Base-by-base conservation (phyloP, 1,140 invertebrate genomes). In the Solen grandis region DNA sequence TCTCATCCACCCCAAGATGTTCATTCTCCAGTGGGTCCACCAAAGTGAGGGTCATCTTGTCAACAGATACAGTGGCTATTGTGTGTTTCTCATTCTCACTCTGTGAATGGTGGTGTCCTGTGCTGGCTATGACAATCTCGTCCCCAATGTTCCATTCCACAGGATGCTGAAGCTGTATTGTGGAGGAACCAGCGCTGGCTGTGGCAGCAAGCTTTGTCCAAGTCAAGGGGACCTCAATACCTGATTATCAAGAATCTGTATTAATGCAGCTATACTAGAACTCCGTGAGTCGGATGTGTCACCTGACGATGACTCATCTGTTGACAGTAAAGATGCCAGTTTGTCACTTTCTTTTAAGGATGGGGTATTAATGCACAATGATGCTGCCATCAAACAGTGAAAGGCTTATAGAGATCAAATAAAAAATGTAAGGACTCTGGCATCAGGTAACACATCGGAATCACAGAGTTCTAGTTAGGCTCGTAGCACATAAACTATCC, bases 41-140 rank as follows among this genome's bases (percentile, higher is more conserved):
- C 0, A 91, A 57, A 14, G 87, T 90, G 27, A 92, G 63, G 10
- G 86, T 88, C 29, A 46, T 60, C 2, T 78, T 78, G 59, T 90
- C 84, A 33, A n/a, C 22, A 10, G 87, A 88, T 19, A 91, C 79
- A 5, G 78, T 59, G 8, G 75, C 50, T 38, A 92, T 90, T 14
- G 54, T 75, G 54, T 83, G 59, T 73, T 79, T 70, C 81, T 92
- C 91, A 62, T 78, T 90, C 65, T 92, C 88, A 52, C 79, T 82
- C 63, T 89, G 87, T 22, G 84, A 87, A 27, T 87, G 86, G 8
- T 80, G 60, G 54, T 86, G 62, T 13, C 91, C 87, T 14, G 92
- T 91, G 19, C 89, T 88, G n/a, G 92, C 90, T 55, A 92, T 88
- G 25, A 90, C 88, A 36, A 92, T 89, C 72, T 91, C 52, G 57